Conservation (phyloP, 2,797 vertebrate genomes). For the Catostomus latipinnis region DNA sequence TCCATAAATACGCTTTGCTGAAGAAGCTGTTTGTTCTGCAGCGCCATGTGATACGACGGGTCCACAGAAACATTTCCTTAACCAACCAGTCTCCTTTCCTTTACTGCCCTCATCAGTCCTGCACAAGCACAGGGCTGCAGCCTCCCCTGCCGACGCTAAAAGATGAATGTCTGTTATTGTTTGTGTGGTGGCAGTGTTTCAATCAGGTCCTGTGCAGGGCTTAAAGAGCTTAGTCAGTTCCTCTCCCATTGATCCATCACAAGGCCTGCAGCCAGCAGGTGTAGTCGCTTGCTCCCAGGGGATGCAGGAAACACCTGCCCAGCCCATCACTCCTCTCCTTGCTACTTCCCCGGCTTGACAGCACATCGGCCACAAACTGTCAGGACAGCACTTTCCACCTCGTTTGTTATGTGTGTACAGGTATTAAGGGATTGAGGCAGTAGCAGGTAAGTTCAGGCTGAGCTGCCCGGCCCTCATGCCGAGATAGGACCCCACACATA, state of each 20-base stretch:
- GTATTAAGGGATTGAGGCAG: constrained; percentile 73
- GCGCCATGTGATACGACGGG: background rate
- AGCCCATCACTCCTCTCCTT: constrained; percentile 72
- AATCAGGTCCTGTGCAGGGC: constrained; percentile 84
- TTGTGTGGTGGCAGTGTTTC: constrained; percentile 91
- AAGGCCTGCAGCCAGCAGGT: constrained; percentile 80
- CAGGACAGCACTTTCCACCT: constrained; percentile 84
- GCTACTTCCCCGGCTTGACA: constrained; percentile 74
- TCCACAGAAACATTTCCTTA: constrained; percentile 40
- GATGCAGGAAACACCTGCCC: constrained; percentile 85
- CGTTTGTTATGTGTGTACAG: constrained; percentile 78
- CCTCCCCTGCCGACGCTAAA: constrained; percentile 58
- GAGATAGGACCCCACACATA: constrained; percentile 65
- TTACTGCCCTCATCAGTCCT: constrained; percentile 68
- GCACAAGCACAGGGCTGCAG: constrained; percentile 56
- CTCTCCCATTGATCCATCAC: constrained; percentile 86
- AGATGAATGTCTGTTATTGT: constrained; percentile 90
- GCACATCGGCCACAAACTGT: constrained; percentile 78
- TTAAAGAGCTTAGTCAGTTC: constrained; percentile 86
- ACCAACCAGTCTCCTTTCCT: constrained; percentile 33
- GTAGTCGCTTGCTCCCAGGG: constrained; percentile 76
- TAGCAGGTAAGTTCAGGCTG: constrained; percentile 60
- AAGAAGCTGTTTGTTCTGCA: constrained; percentile 21
- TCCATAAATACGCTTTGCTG: constrained; percentile 35
- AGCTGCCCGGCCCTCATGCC: constrained; percentile 61